A percentile compares a stretch with the other conserved stretches of the same genome.
phyloP scores from a whole-genome alignment of 30 jellyfish, hydroid and myxozoan species.

The Clytia hemisphaerica region DNA sequence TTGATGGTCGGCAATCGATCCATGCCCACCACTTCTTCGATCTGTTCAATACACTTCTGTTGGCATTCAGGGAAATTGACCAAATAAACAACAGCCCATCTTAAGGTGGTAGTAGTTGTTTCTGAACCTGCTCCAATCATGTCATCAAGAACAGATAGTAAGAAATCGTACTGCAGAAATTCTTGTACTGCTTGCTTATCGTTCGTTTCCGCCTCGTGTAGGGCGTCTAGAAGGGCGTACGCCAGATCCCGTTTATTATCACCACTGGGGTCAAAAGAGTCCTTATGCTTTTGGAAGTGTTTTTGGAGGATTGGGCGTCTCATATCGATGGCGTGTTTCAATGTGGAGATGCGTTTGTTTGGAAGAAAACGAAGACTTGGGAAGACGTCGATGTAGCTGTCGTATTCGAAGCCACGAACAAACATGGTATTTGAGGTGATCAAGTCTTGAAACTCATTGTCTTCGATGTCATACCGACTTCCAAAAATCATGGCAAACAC shows the following conservation, averaged over 20 bases:
- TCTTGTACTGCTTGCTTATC: slow-evolving; percentile 39
- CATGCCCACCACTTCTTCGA: slow-evolving; percentile 37
- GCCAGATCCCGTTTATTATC: slow-evolving; percentile 57
- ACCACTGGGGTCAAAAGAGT: slow-evolving; percentile 24
- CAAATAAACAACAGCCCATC: slow-evolving; percentile 70
- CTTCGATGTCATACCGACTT: slow-evolving; percentile 56
- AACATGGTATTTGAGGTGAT: slow-evolving; percentile 50
- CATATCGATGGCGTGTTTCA: slow-evolving; percentile 48
- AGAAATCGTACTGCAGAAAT: slow-evolving; percentile 49
- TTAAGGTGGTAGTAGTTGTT: slow-evolving; percentile 66
- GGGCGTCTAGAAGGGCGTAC: slow-evolving; percentile 52
- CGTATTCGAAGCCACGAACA: slow-evolving; percentile 78
- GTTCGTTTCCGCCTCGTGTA: slow-evolving; percentile 56
- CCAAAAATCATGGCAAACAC: slow-evolving; percentile 81
- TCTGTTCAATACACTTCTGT: slow-evolving; percentile 45
- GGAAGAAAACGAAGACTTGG: slow-evolving; percentile 69
- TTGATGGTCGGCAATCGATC: slow-evolving; percentile 41
- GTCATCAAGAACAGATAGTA: slow-evolving; percentile 58
- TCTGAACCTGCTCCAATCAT: slow-evolving; percentile 90
- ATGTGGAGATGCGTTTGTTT: slow-evolving; percentile 49
- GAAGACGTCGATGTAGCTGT: slow-evolving; percentile 64
- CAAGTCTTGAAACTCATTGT: slow-evolving; percentile 59
- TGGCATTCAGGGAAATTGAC: slow-evolving; percentile 68
- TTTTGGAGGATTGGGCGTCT: slow-evolving; percentile 54
- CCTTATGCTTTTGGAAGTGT: slow-evolving; percentile 53